Conservation (phyloP, 2,113 vertebrate genomes). For the Acanthochromis polyacanthus region DNA sequence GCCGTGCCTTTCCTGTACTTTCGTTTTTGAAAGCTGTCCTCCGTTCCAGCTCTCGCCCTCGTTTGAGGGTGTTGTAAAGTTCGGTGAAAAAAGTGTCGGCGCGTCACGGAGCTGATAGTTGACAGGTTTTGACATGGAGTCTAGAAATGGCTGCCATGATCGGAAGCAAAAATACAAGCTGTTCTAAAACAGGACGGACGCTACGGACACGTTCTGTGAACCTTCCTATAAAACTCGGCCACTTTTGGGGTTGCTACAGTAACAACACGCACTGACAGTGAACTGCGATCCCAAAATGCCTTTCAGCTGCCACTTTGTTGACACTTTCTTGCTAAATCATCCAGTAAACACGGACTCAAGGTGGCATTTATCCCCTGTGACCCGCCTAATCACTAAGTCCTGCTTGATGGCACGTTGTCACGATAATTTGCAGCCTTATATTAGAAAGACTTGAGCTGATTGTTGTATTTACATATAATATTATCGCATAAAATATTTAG, state of each 20-base stretch:
- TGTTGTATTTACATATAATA: too few species aligned
- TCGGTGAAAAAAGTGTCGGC: neutral
- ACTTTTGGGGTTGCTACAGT: slow-evolving; percentile 16
- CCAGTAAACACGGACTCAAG: neutral
- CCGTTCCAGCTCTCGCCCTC: neutral
- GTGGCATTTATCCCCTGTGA: neutral
- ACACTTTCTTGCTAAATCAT: neutral
- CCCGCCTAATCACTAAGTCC: neutral
- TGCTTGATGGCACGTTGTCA: neutral
- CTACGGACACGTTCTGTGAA: neutral
- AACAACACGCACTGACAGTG: slow-evolving; percentile 10
- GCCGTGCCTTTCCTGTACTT: neutral
- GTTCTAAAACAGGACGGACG: neutral
- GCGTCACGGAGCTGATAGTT: neutral
- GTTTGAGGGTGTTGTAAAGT: neutral
- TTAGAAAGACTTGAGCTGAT: too few species aligned
- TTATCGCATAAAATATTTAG: too few species aligned
- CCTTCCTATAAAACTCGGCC: too few species aligned
- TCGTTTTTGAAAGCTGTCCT: neutral
- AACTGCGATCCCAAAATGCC: neutral
- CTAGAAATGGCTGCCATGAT: neutral
- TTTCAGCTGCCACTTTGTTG: neutral
- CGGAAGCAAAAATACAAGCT: neutral
- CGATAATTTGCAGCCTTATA: neutral
- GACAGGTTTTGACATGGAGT: neutral